Evolutionary conservation across 2,797 vertebrate species (phyloP), one percentile per base, ranked within the genome.

Genomic region (Lophotriccus pileatus): DNA sequence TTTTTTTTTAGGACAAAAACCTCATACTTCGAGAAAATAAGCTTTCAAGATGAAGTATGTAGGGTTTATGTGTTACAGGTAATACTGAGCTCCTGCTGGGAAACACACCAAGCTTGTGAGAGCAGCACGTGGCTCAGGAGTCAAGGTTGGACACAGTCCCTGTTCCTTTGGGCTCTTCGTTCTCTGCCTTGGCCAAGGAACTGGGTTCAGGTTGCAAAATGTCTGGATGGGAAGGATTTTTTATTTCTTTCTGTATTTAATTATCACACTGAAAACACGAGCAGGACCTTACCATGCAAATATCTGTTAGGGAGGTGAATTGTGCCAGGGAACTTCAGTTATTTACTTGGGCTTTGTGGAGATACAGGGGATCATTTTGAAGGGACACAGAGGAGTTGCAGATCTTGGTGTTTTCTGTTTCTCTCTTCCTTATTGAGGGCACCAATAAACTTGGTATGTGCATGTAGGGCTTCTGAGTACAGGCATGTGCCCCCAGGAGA

Each of bases 61-160:
- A 23, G 28, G 39, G 52, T 53, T 93, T 69, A 3, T 4, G 20
- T 24, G 12, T 32, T 25, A 14, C 78, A 87, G 91, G 91, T 83
- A 12, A 70, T 15, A 8, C 6, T 3, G 36, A 81, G 36, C 59
- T 89, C 1, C 0, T 24, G 18, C 10, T 2, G 1, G 2, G 25
- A 46, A 75, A 6, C 56, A 14, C 59, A 22, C 13, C 16, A 24
- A 75, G 12, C 8, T 23, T 9, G 3, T 1, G 43, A 50, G 84
- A 56, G 7, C 4, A 56, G 30, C 44, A 13, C 2, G 0, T 1
- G 36, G n/a, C 21, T 52, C 53, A 62, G 64, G 46, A 66, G 30
- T 15, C 34, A 21, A 34, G 19, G 3, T 1, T 82, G 84, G 79
- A 8, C 53, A 3, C 3, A 14, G 12, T 18, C 49, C 67, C 41